Evolutionary conservation across 2,888 invertebrate genomes (phyloP).

Genomic region (Himalopsyche kuldschensis): DNA sequence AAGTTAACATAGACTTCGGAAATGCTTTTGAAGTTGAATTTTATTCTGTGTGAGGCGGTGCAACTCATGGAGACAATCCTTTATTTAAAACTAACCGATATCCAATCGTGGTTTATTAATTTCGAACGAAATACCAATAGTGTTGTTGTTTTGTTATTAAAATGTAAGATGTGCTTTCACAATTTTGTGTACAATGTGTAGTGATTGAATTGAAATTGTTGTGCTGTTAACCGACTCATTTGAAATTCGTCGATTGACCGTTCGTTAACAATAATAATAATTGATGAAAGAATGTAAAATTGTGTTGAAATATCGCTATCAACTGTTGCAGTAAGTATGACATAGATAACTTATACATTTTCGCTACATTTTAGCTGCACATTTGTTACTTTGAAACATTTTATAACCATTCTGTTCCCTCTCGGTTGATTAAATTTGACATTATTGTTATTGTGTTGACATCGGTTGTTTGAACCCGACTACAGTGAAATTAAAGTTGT

Average conservation of each 20-base stretch:
- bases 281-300: not conserved
- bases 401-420: not conserved
- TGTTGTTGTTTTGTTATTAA: not conserved
- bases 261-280: constrained; percentile 1
- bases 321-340: not conserved
- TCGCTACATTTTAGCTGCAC: not conserved
- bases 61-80: not conserved
- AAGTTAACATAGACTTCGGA: not conserved
- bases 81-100: not conserved
- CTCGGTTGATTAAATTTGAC: not conserved
- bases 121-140: not conserved
- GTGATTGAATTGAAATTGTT: not conserved
- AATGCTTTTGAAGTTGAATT: not conserved
- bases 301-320: not conserved
- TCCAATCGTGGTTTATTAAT: not conserved
- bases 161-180: not conserved
- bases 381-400: not conserved
- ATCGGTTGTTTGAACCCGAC: not conserved
- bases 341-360: not conserved
- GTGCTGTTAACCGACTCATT: not conserved
- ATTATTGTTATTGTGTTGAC: not conserved
- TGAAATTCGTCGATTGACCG: not conserved
- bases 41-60: not conserved
- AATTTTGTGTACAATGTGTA: not conserved
- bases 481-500: not conserved